A percentile compares a stretch with the other conserved stretches of the same genome.
These are phyloP conservation scores for Brachionus rubens DNA, from an alignment of 1,140 invertebrate genomes.

Conservation along the genomic window DNA sequence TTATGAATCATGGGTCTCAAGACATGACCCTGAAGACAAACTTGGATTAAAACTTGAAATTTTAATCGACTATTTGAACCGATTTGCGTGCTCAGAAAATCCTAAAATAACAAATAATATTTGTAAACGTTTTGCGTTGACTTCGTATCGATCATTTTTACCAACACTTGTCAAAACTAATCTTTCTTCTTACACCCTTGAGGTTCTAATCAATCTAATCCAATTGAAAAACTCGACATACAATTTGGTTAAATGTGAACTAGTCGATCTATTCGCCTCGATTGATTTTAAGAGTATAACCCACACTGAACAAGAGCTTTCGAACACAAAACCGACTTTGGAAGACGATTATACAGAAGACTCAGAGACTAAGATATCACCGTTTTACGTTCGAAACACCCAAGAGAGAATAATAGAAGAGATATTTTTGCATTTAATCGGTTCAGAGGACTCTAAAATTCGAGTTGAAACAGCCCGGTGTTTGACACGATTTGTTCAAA, in stretches of 20 bases:
- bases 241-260: conserved; percentile 60
- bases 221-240: conserved; percentile 26
- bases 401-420: conserved; percentile 67
- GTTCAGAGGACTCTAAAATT: conserved; percentile 75
- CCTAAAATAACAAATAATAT: conserved; percentile 37
- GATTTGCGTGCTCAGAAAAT: not conserved
- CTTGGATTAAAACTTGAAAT: not conserved
- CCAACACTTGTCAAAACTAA: conserved; percentile 16
- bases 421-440: conserved; percentile 67
- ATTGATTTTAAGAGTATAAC: conserved; percentile 63
- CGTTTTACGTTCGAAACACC: conserved; percentile 47
- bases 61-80: not conserved
- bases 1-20: conserved; percentile 56
- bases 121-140: conserved; percentile 21
- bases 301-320: conserved; percentile 55
- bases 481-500: conserved; percentile 67
- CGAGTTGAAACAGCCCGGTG: conserved; percentile 69
- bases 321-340: conserved; percentile 49
- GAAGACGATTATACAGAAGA: conserved; percentile 50
- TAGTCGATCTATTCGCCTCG: conserved; percentile 66
- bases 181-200: not conserved
- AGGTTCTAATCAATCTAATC: conserved; percentile 30
- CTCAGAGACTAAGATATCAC: conserved; percentile 48
- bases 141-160: conserved; percentile 18
- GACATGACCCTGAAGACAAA: conserved; percentile 59